Conservation (phyloP, 2,797 vertebrate species). For the Vireo griseus region DNA sequence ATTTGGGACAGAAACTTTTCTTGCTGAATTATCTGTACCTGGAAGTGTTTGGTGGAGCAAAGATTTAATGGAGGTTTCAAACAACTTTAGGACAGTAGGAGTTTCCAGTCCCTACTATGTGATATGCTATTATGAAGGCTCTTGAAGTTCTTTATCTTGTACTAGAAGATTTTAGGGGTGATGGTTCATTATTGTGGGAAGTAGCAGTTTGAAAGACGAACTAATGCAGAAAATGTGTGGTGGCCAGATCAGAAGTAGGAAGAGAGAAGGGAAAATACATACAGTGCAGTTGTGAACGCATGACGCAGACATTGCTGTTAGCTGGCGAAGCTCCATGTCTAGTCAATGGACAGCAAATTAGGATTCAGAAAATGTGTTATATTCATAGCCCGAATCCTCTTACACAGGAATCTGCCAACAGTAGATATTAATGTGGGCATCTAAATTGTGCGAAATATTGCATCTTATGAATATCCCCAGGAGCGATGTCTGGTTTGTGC, state of each 20-base stretch:
- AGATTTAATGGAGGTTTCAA: not conserved
- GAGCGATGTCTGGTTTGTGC: not conserved
- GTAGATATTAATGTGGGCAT: not conserved
- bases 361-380: not conserved
- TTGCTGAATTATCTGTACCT: not conserved
- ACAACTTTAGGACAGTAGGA: not conserved
- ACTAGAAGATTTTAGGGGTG: not conserved
- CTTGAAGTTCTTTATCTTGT: not conserved
- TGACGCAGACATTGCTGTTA: not conserved
- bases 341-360: not conserved
- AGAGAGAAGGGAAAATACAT: not conserved
- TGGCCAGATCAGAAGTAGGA: not conserved
- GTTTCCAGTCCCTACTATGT: not conserved
- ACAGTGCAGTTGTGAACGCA: not conserved
- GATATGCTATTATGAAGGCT: not conserved
- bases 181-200: not conserved
- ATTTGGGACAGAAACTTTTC: not conserved
- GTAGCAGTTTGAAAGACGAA: not conserved
- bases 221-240: not conserved
- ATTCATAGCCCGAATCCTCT: not conserved
- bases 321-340: not conserved
- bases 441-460: not conserved
- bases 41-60: not conserved
- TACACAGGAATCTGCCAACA: not conserved
- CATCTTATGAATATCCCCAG: fast-evolving